Base-by-base conservation (phyloP, 2,113 vertebrate genomes). In the Nymphicus hollandicus region DNA sequence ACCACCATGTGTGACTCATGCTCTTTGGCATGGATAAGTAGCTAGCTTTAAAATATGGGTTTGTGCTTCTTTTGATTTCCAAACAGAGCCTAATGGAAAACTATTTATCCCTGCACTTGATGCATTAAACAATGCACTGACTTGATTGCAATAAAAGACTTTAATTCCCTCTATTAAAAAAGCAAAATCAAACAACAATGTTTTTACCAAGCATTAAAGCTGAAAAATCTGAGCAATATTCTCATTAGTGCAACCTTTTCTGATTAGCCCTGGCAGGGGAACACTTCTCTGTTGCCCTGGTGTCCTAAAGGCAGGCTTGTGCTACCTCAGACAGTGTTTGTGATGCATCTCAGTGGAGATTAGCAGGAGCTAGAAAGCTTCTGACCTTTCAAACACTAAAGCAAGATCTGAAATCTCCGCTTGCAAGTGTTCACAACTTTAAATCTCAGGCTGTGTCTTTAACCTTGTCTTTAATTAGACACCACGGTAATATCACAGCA, bases 391-490 rank as follows among this genome's bases (percentile, higher is more conserved):
- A 78, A 86, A 61, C 64, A 44, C 69, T 52, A 76, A 52, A 93
- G 80, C 65, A 86, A 88, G 86, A 84, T 29, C 61, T 7, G 23
- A 88, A 91, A 86, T 91, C 90, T 73, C 70, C 0, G 0, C 80
- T 86, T 0, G 0, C 37, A 84, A 83, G 60, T 78, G 87, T 95
- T 97, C 69, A 81, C 87, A 81, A 65, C 77, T 69, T 92, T 41
- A 81, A 76, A 81, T 91, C 94, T 64, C 81, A 50, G 73, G 8
- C 77, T 52, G 52, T 71, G 25, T 81, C 41, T 93, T 86, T 93
- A 96, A 93, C 91, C 92, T 87, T 79, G 81, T 78, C 94, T 95
- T 96, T 97, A 97, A 97, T 96, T 96, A 92, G 92, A 86, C 72
- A 68, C 69, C 3, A 2, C 25, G 43, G n/a, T 96, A 91, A 72